Evolutionary conservation across 2,888 invertebrate genomes (phyloP), one percentile per base, ranked within the genome.

Genomic region (Drosophila paracracens): DNA sequence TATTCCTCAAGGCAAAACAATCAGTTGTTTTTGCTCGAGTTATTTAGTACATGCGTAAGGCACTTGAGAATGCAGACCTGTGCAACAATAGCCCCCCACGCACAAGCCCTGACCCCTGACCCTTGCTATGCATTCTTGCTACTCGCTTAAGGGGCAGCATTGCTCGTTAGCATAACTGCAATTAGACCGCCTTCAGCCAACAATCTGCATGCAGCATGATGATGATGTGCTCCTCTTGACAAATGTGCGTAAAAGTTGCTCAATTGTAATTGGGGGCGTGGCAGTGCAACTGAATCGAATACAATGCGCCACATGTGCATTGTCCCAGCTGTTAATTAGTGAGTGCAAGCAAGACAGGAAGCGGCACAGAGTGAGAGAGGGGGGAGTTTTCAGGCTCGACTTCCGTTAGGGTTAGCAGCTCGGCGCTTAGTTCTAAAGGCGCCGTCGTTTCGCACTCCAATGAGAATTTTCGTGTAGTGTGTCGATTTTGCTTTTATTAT

Each of bases 211-310:
- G 50, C 25, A 16, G 25, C 46, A 33, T 21, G 48, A 27, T 27
- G 29, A 51, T 54, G 43, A 57, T 43, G 57, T 61, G 50, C 61
- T 58, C 90, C 61, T 60, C 86, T 83, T 76, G 82, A 89, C 90
- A 90, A 87, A 90, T 87, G 90, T 87, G 86, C 86, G 90, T 87
- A 87, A 89, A 86, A 87, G 84, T 89, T 81, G 79, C 74, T 81
- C 89, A 79, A 79, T 81, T 77, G 64, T 68, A 77, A 89, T 76
- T 82, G 83, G 71, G 77, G 71, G 73, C 62, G 74, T 58, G 70
- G 59, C 76, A 36, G 33, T 18, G 52, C 13, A n/a, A 10, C 21
- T 35, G 25, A 50, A 31, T 11, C 36, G 36, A 33, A 65, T 31
- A 66, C 43, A 68, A 65, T 80, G 76, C 60, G 46, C 40, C 56